A percentile compares a stretch with the other conserved stretches of the same genome.
Conservation (phyloP, 2,113 vertebrate genomes). For the Carassius carassius region DNA sequence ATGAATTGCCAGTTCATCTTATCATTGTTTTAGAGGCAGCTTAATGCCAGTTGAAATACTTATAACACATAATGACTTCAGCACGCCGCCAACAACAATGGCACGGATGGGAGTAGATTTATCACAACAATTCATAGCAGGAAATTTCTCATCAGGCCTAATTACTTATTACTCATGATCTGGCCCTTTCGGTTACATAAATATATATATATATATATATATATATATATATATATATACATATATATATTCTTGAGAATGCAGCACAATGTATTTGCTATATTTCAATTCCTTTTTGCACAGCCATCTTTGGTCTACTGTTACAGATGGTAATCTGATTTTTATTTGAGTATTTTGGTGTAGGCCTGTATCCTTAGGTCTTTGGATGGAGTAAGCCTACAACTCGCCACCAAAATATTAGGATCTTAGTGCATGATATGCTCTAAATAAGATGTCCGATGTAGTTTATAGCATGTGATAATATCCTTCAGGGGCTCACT, state of each 20-base stretch:
- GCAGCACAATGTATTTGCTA: not conserved
- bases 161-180: conserved; percentile 57
- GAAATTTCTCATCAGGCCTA: conserved; percentile 84
- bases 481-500: conserved; percentile 46
- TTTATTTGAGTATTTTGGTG: not conserved
- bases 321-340: not conserved
- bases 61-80: conserved; percentile 86
- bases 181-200: conserved; percentile 37
- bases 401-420: not conserved
- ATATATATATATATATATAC: not conserved
- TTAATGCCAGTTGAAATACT: conserved; percentile 65
- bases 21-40: conserved; percentile 4
- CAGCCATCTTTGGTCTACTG: not conserved
- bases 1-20: conserved; percentile 26
- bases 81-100: conserved; percentile 85
- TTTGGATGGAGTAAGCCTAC: not conserved
- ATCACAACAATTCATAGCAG: conserved; percentile 88
- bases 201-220: not conserved
- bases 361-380: not conserved
- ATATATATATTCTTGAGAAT: not conserved
- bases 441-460: conserved; percentile 40
- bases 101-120: conserved; percentile 89
- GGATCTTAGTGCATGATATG: not conserved
- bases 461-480: conserved; percentile 46
- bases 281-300: not conserved